Evolutionary conservation across 2,888 invertebrate genomes (phyloP), one percentile per base, ranked within the genome.

Genomic region (Cepaea hortensis): DNA sequence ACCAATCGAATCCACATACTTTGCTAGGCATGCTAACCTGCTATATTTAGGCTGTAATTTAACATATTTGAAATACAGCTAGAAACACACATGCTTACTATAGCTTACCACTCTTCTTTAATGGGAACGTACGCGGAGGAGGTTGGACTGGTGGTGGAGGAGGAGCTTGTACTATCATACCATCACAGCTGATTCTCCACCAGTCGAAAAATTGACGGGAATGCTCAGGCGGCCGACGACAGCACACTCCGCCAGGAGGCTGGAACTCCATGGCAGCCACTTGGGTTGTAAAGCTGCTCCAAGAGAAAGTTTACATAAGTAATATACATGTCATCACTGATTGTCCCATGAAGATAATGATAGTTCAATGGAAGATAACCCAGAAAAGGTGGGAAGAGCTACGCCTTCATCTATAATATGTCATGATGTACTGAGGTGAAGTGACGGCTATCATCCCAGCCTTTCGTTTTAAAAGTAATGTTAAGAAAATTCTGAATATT

Each of bases 131-230:
- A 23, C 23, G 81, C 7, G 81, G 81, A 61, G 75, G 85, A 13
- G 6, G 85, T 62, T 23, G 62, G 1, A 18, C 0, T 46, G n/a
- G 76, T 62, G 73, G 81, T 61, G 1, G 73, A 11, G 75, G 65
- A 23, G 50, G 65, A 0, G 80, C 13, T 15, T 75, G 13, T 46
- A 85, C n/a, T 46, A 85, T 75, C 4, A 23, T 18, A 11, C 85
- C 85, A 15, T 81, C 85, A 46, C n/a, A 18, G 50, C 65, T 80
- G 65, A 62, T 62, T 48, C 85, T 81, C 85, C 85, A 85, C 85
- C 85, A 85, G 70, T 85, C 85, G 50, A 85, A 85, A 13, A 81
- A 61, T 55, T 81, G n/a, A 62, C 85, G 81, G 6, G 85, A 81
- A n/a, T 72, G 72, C 72, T 72, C 72, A 55, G 70, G 70, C 55